Evolutionary conservation across 2,888 invertebrate species (phyloP).

Genomic region (Lapara coniferarum): DNA sequence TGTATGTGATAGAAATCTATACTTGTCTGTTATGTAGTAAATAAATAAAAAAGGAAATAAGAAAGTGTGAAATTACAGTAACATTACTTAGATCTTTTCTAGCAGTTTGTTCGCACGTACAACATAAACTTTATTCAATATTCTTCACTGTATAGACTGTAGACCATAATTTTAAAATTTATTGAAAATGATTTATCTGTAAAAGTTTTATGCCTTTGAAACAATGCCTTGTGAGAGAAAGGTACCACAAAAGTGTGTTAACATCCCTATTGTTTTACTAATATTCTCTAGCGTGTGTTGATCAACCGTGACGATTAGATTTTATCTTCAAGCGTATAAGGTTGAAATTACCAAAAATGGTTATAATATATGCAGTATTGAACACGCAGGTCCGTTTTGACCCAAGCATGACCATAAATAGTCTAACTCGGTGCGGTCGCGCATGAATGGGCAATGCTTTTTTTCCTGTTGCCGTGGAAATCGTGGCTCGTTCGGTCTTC

Average conservation of each 20-base stretch:
- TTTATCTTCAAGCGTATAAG: neutral
- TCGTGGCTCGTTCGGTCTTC: slow-evolving; percentile 17
- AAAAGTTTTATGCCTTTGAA: slow-evolving; percentile 22
- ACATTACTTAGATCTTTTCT: neutral
- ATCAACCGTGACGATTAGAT: slow-evolving; percentile 18
- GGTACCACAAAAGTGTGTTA: slow-evolving; percentile 28
- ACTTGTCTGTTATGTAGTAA: neutral
- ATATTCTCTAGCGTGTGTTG: slow-evolving; percentile 21
- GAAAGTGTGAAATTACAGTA: slow-evolving; percentile 5
- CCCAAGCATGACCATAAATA: slow-evolving; percentile 50
- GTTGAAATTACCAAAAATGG: neutral
- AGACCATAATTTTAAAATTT: slow-evolving; percentile 6
- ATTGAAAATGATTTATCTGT: slow-evolving; percentile 25
- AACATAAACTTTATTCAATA: slow-evolving; percentile 2
- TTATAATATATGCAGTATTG: neutral
- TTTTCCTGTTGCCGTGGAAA: slow-evolving; percentile 33
- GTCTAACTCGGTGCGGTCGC: slow-evolving; percentile 39
- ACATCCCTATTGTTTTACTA: slow-evolving; percentile 28
- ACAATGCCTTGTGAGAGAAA: slow-evolving; percentile 29
- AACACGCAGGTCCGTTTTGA: slow-evolving; percentile 38
- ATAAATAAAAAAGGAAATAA: neutral
- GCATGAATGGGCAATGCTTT: slow-evolving; percentile 40
- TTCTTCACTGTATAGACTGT: neutral
- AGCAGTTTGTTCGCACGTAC: neutral
- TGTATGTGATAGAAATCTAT: neutral